phyloP scores from a whole-genome alignment of 2,888 invertebrate species.

The Callosobruchus maculatus region DNA sequence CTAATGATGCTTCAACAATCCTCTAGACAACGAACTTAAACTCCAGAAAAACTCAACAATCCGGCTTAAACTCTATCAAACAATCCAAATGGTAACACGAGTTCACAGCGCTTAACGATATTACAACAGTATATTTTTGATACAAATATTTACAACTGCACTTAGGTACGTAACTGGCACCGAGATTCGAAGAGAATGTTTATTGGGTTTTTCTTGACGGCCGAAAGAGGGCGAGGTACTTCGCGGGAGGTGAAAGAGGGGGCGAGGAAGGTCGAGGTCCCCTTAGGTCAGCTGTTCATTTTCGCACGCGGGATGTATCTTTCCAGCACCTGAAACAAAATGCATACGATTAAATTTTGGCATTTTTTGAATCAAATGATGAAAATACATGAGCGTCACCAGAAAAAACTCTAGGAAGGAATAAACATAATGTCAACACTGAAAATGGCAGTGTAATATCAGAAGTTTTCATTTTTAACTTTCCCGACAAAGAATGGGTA shows the following conservation, averaged over 20 bases:
- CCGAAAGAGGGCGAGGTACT: neutral
- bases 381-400: too few species aligned
- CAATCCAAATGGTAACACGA: neutral
- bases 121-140: neutral
- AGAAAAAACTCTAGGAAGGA: too few species aligned
- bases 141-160: neutral
- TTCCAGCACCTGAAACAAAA: neutral
- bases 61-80: neutral
- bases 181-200: neutral
- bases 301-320: neutral
- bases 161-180: neutral
- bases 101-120: neutral
- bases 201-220: neutral
- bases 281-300: neutral
- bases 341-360: too few species aligned
- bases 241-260: neutral
- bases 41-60: neutral
- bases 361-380: too few species aligned
- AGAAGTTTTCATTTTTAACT: too few species aligned
- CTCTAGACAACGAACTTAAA: neutral
- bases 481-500: too few species aligned
- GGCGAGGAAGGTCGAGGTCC: neutral
- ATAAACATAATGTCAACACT: too few species aligned
- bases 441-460: too few species aligned
- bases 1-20: neutral